Evolutionary conservation across 2,113 vertebrate species (phyloP).

Genomic region (Xiphorhynchus elegans): DNA sequence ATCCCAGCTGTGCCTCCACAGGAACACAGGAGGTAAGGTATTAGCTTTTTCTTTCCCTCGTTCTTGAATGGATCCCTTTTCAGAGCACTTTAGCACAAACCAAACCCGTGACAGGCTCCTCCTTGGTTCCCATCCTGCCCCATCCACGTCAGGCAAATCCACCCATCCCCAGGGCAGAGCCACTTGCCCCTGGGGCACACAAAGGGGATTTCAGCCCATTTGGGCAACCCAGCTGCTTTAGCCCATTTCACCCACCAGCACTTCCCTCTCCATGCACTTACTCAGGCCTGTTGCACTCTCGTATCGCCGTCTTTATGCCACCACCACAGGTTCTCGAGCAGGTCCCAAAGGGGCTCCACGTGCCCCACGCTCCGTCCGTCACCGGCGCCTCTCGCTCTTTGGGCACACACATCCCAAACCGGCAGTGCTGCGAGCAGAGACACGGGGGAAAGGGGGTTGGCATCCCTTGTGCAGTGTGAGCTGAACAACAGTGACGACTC

Average conservation of each 20-base stretch:
- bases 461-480: not conserved
- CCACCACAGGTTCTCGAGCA: slow-evolving; percentile 95
- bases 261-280: slow-evolving; percentile 68
- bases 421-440: slow-evolving; percentile 86
- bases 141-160: not conserved
- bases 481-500: accelerated
- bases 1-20: not conserved
- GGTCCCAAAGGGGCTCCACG: slow-evolving; percentile 93
- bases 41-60: not conserved
- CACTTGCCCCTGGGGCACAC: accelerated
- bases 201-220: not conserved
- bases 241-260: accelerated
- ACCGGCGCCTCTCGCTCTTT: slow-evolving; percentile 84
- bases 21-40: not conserved
- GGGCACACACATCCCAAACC: slow-evolving; percentile 89
- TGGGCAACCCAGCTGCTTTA: not conserved
- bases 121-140: not conserved
- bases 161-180: not conserved
- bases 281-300: slow-evolving; percentile 96
- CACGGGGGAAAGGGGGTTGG: not conserved
- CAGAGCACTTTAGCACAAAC: not conserved
- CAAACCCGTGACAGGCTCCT: not conserved
- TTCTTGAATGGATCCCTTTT: not conserved
- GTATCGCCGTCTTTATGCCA: slow-evolving; percentile 90
- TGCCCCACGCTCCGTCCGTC: slow-evolving; percentile 91